Conservation (phyloP, 2,797 vertebrate species). For the Bovichtus variegatus region DNA sequence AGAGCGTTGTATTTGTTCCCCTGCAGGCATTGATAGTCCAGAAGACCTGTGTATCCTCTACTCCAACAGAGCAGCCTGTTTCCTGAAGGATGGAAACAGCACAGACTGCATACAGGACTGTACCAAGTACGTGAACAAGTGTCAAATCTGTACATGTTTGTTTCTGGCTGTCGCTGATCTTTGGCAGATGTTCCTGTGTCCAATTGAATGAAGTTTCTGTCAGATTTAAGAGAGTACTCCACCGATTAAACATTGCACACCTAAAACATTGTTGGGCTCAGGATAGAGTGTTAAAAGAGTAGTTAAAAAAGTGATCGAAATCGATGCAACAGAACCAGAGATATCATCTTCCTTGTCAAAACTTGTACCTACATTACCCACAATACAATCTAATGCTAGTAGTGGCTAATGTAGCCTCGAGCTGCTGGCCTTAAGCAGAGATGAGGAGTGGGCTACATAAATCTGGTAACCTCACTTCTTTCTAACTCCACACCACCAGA, state of each 20-base stretch:
- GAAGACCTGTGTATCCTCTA: conserved; percentile 92
- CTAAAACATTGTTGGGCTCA: neutral
- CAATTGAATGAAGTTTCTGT: neutral
- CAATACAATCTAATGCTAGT: neutral
- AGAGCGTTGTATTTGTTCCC: conserved; percentile 41
- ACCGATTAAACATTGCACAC: neutral
- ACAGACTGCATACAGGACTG: conserved; percentile 93
- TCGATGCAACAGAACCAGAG: neutral
- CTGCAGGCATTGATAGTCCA: conserved; percentile 87
- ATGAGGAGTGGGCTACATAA: accelerated
- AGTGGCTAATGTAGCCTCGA: too few species aligned
- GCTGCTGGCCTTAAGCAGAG: neutral
- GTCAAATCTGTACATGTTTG: neutral
- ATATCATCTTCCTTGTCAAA: neutral
- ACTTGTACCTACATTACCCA: neutral
- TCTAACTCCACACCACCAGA: neutral
- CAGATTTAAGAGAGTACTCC: neutral
- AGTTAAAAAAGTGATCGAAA: neutral
- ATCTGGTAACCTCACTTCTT: neutral
- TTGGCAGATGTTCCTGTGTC: neutral
- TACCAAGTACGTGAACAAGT: conserved; percentile 86
- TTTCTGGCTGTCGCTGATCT: neutral
- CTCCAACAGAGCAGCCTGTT: conserved; percentile 96
- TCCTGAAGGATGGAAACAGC: conserved; percentile 95
- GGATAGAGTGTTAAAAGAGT: neutral